Evolutionary conservation across 1,140 invertebrate species (phyloP), one percentile per base, ranked within the genome.

Genomic region (Atta colombica): DNA sequence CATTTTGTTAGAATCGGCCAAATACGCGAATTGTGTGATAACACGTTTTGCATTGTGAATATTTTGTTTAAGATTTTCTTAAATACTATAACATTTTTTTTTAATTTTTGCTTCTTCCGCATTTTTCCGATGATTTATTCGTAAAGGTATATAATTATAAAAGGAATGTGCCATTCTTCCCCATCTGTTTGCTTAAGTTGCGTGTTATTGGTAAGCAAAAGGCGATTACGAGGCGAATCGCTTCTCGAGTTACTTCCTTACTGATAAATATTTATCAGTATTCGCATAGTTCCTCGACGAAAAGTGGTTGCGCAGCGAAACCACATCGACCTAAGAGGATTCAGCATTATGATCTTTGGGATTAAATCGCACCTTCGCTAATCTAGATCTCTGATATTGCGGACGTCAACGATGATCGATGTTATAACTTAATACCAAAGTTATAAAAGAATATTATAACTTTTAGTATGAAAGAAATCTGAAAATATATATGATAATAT

Each of bases 211-310:
- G 18, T 39, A 55, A 53, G 28, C 63, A 66, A 58, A 71, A 81
- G 8, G 21, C 39, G 80, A 72, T 82, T 49, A 31, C 68, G 66
- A 74, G 18, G 55, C n/a, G 21, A 61, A 82, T 72, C 53, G 55
- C 39, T 82, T 84, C 39, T 55, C 80, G 25, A 51, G 39, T 71
- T 49, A 60, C 68, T 49, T 74, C 35, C 16, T 35, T 53, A 66
- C 25, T 28, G 69, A 74, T 74, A 75, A 84, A 75, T 84, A 84
- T 75, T 84, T 74, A 84, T 84, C 58, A 84, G 14, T 55, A 4
- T 49, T 72, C 35, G 78, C 39, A 49, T 25, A 82, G 53, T n/a
- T 81, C 5, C 45, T 21, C 18, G 18, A 58, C 39, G 69, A 51
- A 69, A 75, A 84, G 80, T 61, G 55, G 58, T 28, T 63, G 69